These are phyloP conservation scores for Lepus townsendii DNA, from an alignment of 2,797 vertebrate genomes.

Conservation along the genomic window DNA sequence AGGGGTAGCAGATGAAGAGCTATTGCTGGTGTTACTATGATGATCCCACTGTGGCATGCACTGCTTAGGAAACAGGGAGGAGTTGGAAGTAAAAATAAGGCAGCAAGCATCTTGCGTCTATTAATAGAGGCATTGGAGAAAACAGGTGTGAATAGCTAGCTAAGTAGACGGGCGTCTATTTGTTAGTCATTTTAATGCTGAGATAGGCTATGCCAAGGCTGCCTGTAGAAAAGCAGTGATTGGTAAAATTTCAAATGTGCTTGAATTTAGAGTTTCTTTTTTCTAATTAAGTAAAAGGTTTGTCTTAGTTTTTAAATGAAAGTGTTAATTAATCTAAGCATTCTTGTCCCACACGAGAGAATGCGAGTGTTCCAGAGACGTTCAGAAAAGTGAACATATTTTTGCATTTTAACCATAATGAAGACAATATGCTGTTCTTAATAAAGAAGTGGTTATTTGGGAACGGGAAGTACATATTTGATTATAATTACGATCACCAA, in stretches of 20 bases:
- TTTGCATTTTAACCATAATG: constrained; percentile 60
- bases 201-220: background rate
- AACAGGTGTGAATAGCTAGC: background rate
- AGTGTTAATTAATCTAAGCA: background rate
- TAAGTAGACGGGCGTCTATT: background rate
- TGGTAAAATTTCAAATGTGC: background rate
- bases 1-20: background rate
- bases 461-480: constrained; percentile 11
- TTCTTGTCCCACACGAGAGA: background rate
- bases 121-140: background rate
- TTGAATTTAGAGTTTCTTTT: constrained; percentile 1
- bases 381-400: constrained; percentile 31
- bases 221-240: background rate
- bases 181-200: background rate
- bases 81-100: background rate
- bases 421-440: constrained; percentile 67
- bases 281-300: background rate
- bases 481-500: constrained; percentile 46
- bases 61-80: background rate
- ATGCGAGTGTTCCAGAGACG: background rate
- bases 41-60: background rate
- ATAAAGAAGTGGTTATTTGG: constrained; percentile 52
- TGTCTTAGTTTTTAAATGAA: background rate
- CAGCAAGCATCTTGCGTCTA: background rate
- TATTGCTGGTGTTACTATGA: background rate